A percentile compares a stretch with the other conserved stretches of the same genome.
Evolutionary conservation across 2,113 vertebrate species (phyloP).

Genomic region (Pterocles orientalis): DNA sequence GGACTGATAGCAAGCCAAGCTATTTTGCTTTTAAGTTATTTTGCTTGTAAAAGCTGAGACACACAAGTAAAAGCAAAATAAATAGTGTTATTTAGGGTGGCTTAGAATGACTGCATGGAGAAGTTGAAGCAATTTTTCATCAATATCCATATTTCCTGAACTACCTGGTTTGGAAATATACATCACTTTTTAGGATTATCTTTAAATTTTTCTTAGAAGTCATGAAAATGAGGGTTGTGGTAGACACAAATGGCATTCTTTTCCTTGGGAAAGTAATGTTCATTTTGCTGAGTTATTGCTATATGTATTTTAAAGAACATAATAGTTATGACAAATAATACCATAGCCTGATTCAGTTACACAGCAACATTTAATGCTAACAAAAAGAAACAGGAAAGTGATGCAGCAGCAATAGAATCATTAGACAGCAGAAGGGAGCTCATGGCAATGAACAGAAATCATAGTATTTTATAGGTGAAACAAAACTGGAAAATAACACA

Average conservation of each 20-base stretch:
- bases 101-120: not conserved
- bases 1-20: not conserved
- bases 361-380: conserved; percentile 25
- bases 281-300: not conserved
- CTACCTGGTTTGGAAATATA: not conserved
- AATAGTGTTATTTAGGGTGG: not conserved
- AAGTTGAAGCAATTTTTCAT: not conserved
- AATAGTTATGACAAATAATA: not conserved
- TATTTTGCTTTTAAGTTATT: not conserved
- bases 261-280: not conserved
- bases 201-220: not conserved
- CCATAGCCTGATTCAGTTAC: not conserved
- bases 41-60: not conserved
- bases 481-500: not conserved
- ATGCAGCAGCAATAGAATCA: not conserved
- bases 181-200: not conserved
- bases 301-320: not conserved
- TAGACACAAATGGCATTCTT: not conserved
- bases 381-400: not conserved
- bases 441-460: not conserved
- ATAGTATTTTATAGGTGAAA: not conserved
- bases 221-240: not conserved
- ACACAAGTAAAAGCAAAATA: not conserved
- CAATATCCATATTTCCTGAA: not conserved
- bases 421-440: not conserved